Evolutionary conservation across 2,113 vertebrate genomes (phyloP).

Genomic region (Noturus placidus): DNA sequence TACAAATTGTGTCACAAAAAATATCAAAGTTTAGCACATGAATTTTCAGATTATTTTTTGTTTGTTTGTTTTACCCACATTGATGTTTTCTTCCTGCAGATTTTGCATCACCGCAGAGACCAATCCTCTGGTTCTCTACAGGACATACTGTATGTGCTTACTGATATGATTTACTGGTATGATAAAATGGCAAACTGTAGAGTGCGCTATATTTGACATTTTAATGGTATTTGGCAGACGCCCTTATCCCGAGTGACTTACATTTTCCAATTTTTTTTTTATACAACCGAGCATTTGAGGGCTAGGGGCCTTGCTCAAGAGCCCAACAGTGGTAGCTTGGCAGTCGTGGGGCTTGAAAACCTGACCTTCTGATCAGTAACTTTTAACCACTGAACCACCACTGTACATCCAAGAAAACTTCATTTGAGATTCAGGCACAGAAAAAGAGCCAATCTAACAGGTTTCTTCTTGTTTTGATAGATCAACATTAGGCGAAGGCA

Average conservation of each 20-base stretch:
- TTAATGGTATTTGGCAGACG: no score
- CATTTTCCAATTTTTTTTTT: no score
- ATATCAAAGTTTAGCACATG: background rate
- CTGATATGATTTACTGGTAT: no score
- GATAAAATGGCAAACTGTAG: background rate
- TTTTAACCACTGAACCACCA: no score
- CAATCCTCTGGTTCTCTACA: background rate
- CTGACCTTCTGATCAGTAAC: no score
- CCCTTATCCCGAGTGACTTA: no score
- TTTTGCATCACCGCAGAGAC: background rate
- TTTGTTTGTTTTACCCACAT: background rate
- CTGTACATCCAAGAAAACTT: background rate
- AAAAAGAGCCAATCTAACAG: background rate
- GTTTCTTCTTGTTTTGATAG: background rate
- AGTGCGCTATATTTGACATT: background rate
- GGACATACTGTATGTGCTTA: background rate
- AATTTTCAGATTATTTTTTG: background rate
- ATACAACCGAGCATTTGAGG: no score
- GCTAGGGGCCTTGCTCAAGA: no score
- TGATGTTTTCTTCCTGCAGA: background rate
- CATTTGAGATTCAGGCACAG: background rate
- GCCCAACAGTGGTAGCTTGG: no score
- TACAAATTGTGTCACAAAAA: background rate
- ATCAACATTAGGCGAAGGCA: background rate
- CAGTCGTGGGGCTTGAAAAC: no score